Conservation (phyloP, 1,140 invertebrate genomes). For the Microplitis mediator region DNA sequence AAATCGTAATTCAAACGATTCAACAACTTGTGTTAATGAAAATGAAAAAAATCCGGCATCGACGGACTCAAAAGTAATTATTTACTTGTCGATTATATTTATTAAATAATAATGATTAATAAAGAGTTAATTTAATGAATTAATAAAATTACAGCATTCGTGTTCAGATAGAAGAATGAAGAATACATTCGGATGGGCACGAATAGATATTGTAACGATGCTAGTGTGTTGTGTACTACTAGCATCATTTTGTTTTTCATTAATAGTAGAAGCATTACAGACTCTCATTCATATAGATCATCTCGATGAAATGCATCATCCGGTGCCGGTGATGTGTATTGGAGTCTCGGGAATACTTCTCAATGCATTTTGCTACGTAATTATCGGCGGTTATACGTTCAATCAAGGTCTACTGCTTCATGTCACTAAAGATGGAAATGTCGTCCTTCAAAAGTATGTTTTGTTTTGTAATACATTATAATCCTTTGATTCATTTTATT, state of each 20-base stretch:
- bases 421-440: conserved; percentile 69
- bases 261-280: conserved; percentile 81
- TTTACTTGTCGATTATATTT: not conserved
- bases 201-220: conserved; percentile 83
- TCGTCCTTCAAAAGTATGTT: conserved; percentile 64
- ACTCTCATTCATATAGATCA: conserved; percentile 79
- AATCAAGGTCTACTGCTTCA: conserved; percentile 77
- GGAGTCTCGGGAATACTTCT: conserved; percentile 71
- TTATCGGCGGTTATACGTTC: conserved; percentile 80
- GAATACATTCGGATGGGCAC: conserved; percentile 91
- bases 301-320: conserved; percentile 74
- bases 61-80: conserved; percentile 35
- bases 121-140: not conserved
- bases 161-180: conserved; percentile 70
- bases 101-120: not conserved
- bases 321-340: conserved; percentile 68
- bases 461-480: not conserved
- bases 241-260: conserved; percentile 81
- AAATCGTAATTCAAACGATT: conserved; percentile 35
- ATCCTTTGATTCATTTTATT: not conserved
- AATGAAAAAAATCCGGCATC: conserved; percentile 40
- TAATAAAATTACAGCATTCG: conserved; percentile 48
- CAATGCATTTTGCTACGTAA: conserved; percentile 73
- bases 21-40: conserved; percentile 34
- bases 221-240: conserved; percentile 83